Evolutionary conservation across 2,797 vertebrate genomes (phyloP).

Genomic region (Antennarius maculatus): DNA sequence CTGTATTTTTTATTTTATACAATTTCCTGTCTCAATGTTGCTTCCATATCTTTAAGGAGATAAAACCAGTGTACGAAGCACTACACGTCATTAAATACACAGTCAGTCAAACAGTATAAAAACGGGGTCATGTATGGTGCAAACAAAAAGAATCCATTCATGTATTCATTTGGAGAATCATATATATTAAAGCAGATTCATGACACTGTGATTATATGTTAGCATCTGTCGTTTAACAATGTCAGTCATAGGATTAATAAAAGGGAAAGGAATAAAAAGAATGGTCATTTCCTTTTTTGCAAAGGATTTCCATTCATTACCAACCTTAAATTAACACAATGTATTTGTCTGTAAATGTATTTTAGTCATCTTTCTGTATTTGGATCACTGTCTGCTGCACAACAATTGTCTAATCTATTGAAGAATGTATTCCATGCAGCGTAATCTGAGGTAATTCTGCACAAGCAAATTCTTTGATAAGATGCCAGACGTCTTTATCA

Average conservation of each 20-base stretch:
- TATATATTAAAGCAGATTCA: no score
- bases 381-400: not conserved
- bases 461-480: slow-evolving; percentile 19
- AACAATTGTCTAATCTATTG: not conserved
- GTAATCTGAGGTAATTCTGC: not conserved
- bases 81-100: not conserved
- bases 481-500: slow-evolving; percentile 17
- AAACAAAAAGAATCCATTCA: not conserved
- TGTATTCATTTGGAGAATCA: not conserved
- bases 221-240: no score
- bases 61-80: not conserved
- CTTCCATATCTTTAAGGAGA: not conserved
- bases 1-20: no score
- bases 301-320: no score
- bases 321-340: no score
- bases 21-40: not conserved
- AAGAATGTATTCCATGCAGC: slow-evolving; percentile 2
- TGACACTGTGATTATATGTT: no score
- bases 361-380: not conserved
- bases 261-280: no score
- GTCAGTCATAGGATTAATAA: no score
- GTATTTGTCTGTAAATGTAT: slow-evolving; percentile 10
- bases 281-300: no score
- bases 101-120: not conserved
- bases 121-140: no score